Evolutionary conservation across 2,888 invertebrate species (phyloP).

Genomic region (Phania funesta): DNA sequence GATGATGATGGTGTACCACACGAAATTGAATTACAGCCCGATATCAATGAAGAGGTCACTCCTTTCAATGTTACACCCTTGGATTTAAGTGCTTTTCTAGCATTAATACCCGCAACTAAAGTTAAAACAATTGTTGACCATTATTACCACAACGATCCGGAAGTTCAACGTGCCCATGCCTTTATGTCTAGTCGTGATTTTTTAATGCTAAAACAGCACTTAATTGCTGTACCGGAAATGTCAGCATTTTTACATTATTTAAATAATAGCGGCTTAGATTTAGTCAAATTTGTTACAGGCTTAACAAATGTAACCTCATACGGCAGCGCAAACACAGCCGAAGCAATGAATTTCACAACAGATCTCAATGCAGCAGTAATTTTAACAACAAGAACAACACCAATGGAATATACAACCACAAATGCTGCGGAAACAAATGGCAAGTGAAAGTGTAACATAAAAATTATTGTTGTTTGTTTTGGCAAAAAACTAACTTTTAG

Average conservation of each 20-base stretch:
- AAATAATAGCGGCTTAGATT: conserved; percentile 77
- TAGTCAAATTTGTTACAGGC: conserved; percentile 72
- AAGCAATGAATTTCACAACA: conserved; percentile 5
- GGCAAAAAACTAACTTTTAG: not conserved
- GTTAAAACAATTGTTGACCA: conserved; percentile 75
- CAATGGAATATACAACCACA: not conserved
- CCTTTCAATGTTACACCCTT: conserved; percentile 69
- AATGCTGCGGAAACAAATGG: conserved; percentile 49
- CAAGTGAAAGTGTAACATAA: conserved; percentile 39
- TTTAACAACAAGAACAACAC: not conserved
- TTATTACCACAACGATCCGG: conserved; percentile 76
- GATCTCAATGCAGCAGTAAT: not conserved
- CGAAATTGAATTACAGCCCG: conserved; percentile 68
- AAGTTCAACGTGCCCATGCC: conserved; percentile 76
- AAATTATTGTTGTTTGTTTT: not conserved
- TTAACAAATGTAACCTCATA: conserved; percentile 71
- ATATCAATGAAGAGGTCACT: conserved; percentile 59
- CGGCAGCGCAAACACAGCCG: not conserved
- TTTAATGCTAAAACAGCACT: conserved; percentile 71
- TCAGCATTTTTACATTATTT: conserved; percentile 75
- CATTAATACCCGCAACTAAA: conserved; percentile 74
- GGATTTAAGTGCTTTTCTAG: conserved; percentile 77
- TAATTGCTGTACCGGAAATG: conserved; percentile 75
- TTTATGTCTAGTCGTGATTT: conserved; percentile 75
- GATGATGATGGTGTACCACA: conserved; percentile 61